phyloP scores from a whole-genome alignment of 2,113 vertebrate species.

The Pseudorectes ferrugineus region DNA sequence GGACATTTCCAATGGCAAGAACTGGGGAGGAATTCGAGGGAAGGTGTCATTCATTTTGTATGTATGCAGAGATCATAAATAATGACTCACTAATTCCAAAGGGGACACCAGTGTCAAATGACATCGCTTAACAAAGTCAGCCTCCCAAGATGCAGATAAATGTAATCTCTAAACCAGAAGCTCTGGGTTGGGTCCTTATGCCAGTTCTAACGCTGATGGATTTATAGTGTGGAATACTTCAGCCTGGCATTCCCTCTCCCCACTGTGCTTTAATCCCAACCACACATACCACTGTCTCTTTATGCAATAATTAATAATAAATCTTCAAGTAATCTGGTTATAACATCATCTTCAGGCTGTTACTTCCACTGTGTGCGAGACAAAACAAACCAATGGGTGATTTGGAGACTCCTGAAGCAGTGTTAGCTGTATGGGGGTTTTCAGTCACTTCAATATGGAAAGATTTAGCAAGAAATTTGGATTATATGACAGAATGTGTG shows the following conservation, averaged over 20 bases:
- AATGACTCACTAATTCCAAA: not conserved
- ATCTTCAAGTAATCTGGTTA: not conserved
- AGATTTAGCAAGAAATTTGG: not conserved
- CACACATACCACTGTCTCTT: not conserved
- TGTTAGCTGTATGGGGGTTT: not conserved
- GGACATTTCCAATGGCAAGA: not conserved
- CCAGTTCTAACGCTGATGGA: not conserved
- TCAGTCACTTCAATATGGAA: not conserved
- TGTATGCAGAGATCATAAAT: not conserved
- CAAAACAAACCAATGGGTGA: not conserved
- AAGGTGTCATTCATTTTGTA: not conserved
- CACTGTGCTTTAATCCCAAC: not conserved
- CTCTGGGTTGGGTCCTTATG: not conserved
- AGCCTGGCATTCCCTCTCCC: not conserved
- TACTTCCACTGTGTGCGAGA: not conserved
- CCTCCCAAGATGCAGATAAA: not conserved
- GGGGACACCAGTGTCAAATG: not conserved
- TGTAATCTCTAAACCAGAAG: not conserved
- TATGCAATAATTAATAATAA: not conserved
- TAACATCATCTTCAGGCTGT: not conserved
- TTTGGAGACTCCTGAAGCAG: not conserved
- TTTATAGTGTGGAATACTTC: not conserved
- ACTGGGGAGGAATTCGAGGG: not conserved
- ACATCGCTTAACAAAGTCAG: not conserved
- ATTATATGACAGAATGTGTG: not conserved